Percentiles rank a stretch among this genome's conserved stretches.
phyloP scores from a whole-genome alignment of 2,797 vertebrate genomes.

The Sebastolobus alascanus region DNA sequence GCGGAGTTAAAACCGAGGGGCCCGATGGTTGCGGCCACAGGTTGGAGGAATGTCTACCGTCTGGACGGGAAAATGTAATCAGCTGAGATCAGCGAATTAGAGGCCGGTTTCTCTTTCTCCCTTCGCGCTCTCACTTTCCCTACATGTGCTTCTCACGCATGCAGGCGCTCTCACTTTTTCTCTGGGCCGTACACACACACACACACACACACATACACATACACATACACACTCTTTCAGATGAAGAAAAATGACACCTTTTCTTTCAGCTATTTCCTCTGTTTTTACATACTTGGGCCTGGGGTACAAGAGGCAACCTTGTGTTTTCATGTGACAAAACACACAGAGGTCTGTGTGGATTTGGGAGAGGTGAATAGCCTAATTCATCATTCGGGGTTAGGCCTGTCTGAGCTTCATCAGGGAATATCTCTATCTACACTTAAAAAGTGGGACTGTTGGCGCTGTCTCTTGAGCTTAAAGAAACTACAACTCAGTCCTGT shows the following conservation, averaged over 20 bases:
- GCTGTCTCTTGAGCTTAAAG: slow-evolving; percentile 76
- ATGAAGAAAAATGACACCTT: slow-evolving; percentile 85
- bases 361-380: slow-evolving; percentile 77
- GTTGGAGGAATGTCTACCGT: slow-evolving; percentile 83
- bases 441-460: slow-evolving; percentile 71
- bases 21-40: slow-evolving; percentile 75
- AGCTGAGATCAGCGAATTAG: slow-evolving; percentile 85
- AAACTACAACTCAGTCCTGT: slow-evolving; percentile 75
- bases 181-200: slow-evolving; percentile 10
- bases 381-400: slow-evolving; percentile 81
- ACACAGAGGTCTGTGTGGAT: slow-evolving; percentile 82
- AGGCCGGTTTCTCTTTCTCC: slow-evolving; percentile 75
- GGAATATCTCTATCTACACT: slow-evolving; percentile 82
- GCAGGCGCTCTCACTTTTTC: slow-evolving; percentile 52
- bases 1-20: slow-evolving; percentile 67
- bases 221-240: slow-evolving; percentile 58
- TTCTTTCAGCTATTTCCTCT: slow-evolving; percentile 85
- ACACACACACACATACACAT: slow-evolving; percentile 30
- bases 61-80: slow-evolving; percentile 84
- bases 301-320: slow-evolving; percentile 80
- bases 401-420: slow-evolving; percentile 77
- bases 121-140: slow-evolving; percentile 64
- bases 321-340: slow-evolving; percentile 84
- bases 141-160: slow-evolving; percentile 72
- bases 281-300: slow-evolving; percentile 80